Evolutionary conservation across 2,113 vertebrate genomes (phyloP), one percentile per base, ranked within the genome.

Genomic region (Burhinus oedicnemus): DNA sequence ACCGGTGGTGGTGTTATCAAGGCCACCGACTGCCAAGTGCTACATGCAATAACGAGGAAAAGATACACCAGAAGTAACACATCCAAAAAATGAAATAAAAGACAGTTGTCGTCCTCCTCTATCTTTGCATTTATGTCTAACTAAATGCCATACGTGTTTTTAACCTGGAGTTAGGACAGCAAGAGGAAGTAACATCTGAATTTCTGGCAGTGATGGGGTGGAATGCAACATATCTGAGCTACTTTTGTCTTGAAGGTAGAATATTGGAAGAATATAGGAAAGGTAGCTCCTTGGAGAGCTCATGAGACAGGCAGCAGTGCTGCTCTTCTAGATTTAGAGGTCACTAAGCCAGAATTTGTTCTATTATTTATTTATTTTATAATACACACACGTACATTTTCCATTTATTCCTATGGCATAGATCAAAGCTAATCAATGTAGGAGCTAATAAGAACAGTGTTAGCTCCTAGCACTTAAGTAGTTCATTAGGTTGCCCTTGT

Each of bases 371-470:
- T 90, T 92, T 86, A 85, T 94, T 95, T 89, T 17, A 29, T 78
- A 72, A 70, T 38, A 95, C n/a, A 77, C 38, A 72, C 0, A 0
- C 3, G 5, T 49, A 79, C 20, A 55, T 82, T 89, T 95, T 74
- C 91, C 91, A 93, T 86, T 91, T 96, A 66, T 94, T 87, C 54
- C 89, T 75, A 44, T 1, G 10, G 62, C 93, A 86, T 54, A 94
- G 82, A 96, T 94, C 93, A 97, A 91, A 95, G 91, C 55, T 95
- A 92, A 96, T 95, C 93, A 97, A 93, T 88, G 89, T 16, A 74
- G 77, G 58, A 92, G 55, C 82, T 96, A 95, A 83, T 90, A 88
- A 71, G 95, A 91, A 61, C 52, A 87, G 77, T 65, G 86, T 45
- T 95, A 93, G 75, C 66, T 96, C 71, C 89, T 47, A 79, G 82